phyloP scores from a whole-genome alignment of 2,113 vertebrate genomes.

The Misgurnus mizolepis region DNA sequence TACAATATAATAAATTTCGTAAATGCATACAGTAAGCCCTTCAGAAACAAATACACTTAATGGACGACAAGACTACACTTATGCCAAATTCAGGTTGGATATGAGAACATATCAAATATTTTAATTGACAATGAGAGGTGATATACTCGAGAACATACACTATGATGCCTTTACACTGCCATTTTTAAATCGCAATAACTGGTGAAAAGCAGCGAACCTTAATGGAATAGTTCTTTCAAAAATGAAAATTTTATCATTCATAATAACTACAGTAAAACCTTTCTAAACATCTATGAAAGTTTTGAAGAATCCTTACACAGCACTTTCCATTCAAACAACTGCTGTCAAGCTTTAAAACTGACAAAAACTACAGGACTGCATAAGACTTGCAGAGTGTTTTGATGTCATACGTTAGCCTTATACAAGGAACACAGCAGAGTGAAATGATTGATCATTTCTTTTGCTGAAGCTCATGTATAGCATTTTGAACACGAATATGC shows the following conservation, averaged over 20 bases:
- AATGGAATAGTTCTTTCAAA: not conserved
- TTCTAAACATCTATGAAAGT: no score
- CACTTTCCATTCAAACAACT: not conserved
- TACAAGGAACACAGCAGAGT: no score
- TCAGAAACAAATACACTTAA: slow-evolving; percentile 67
- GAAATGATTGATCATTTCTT: no score
- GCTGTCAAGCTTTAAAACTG: no score
- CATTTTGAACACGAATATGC: no score
- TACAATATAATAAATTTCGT: slow-evolving; percentile 59
- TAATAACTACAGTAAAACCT: not conserved
- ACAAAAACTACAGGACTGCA: no score
- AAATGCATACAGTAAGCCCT: slow-evolving; percentile 72
- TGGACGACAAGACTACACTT: slow-evolving; percentile 37
- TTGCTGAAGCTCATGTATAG: no score
- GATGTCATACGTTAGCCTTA: no score
- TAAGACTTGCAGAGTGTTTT: no score
- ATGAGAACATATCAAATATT: slow-evolving; percentile 2
- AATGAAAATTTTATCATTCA: not conserved
- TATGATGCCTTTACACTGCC: slow-evolving; percentile 57
- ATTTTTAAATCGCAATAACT: slow-evolving; percentile 54
- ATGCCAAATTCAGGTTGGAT: not conserved
- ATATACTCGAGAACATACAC: slow-evolving; percentile 47
- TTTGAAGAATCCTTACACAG: not conserved
- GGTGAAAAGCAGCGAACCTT: slow-evolving; percentile 42
- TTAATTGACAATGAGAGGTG: not conserved